These are phyloP conservation scores for Drosophila seguyi DNA, from an alignment of 1,140 invertebrate species.

Conservation along the genomic window DNA sequence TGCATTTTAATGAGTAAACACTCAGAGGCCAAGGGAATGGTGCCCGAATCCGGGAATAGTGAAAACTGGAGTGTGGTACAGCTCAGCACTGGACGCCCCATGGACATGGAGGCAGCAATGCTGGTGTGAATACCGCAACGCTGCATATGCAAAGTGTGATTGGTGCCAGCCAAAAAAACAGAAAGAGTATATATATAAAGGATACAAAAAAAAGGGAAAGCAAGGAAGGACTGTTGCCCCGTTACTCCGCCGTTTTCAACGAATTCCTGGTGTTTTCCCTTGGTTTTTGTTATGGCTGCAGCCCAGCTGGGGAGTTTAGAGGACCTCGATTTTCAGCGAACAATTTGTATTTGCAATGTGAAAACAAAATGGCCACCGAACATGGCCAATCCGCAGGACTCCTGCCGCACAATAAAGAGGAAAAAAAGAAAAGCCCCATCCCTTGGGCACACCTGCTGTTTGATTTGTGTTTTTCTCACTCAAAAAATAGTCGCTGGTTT, in stretches of 20 bases:
- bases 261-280: constrained; percentile 35
- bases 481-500: constrained; percentile 37
- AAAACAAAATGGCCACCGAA: constrained; percentile 74
- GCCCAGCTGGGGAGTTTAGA: constrained; percentile 40
- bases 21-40: constrained; percentile 7
- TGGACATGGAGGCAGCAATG: constrained; percentile 20
- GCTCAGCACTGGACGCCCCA: constrained; percentile 20
- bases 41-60: constrained; percentile 1
- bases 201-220: constrained; percentile 23
- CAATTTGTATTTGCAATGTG: constrained; percentile 80
- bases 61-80: not conserved
- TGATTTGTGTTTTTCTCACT: constrained; percentile 69
- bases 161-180: constrained; percentile 47
- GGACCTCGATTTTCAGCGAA: constrained; percentile 47
- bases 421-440: not conserved
- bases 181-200: constrained; percentile 8
- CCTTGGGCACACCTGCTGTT: constrained; percentile 69
- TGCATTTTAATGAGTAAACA: constrained; percentile 81
- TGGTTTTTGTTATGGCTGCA: constrained; percentile 12
- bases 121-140: constrained; percentile 63
- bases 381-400: constrained; percentile 25
- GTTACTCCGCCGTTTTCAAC: not conserved
- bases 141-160: constrained; percentile 66
- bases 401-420: not conserved
- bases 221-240: constrained; percentile 17